A percentile compares a stretch with the other conserved stretches of the same genome.
These are phyloP conservation scores for Chloroclysta siterata DNA, from an alignment of 2,888 invertebrate genomes.

Conservation along the genomic window DNA sequence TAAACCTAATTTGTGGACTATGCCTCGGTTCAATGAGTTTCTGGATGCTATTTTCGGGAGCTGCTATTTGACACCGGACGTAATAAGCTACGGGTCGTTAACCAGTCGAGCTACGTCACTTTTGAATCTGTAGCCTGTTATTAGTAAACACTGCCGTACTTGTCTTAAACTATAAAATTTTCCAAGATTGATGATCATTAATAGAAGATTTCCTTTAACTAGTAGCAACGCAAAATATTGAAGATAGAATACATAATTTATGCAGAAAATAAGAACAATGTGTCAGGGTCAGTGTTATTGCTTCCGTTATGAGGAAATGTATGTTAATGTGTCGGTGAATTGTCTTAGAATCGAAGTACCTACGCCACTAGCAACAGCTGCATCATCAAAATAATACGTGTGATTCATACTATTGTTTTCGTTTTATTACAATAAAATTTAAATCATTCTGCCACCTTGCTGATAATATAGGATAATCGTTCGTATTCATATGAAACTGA, in stretches of 20 bases:
- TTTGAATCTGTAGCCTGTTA: conserved; percentile 8
- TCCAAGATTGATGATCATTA: conserved; percentile 3
- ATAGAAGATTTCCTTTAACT: not conserved
- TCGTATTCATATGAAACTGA: not conserved
- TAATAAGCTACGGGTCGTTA: conserved; percentile 36
- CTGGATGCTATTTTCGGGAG: conserved; percentile 33
- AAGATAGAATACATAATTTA: conserved; percentile 6
- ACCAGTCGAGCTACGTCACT: conserved; percentile 23
- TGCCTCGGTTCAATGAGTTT: conserved; percentile 31
- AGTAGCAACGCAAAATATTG: not conserved
- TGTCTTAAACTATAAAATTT: not conserved
- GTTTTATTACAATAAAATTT: not conserved
- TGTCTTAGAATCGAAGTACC: conserved; percentile 2
- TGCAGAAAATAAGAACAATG: conserved; percentile 7
- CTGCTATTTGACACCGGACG: conserved; percentile 37
- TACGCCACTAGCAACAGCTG: conserved; percentile 6
- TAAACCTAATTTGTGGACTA: conserved; percentile 17
- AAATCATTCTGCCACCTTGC: not conserved
- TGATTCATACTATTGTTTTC: conserved; percentile 12
- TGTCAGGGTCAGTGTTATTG: conserved; percentile 12
- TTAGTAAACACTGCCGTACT: conserved; percentile 17
- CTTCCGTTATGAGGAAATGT: conserved; percentile 10
- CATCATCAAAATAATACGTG: not conserved
- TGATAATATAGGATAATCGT: not conserved
- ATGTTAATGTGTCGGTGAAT: conserved; percentile 7